These are phyloP conservation scores for Solen grandis DNA, from an alignment of 1,140 invertebrate genomes.

Conservation along the genomic window DNA sequence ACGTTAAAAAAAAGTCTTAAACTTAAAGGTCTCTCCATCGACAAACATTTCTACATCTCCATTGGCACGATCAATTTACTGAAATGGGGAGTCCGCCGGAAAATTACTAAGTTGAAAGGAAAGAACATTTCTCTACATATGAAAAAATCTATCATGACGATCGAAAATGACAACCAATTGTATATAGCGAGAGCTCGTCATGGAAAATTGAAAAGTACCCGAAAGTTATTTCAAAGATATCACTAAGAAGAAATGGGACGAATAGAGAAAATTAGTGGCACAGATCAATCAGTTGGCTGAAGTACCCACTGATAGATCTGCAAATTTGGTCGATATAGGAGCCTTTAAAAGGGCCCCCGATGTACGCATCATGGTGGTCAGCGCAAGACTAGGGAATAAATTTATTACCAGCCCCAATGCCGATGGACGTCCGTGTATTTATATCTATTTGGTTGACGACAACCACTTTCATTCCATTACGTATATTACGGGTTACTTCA, in stretches of 20 bases:
- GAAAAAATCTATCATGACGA: too few species aligned
- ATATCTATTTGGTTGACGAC: constrained; percentile 23
- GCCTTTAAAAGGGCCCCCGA: constrained; percentile 13
- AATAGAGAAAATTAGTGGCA: constrained; percentile 3
- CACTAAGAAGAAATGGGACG: too few species aligned
- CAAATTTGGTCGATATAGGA: neutral
- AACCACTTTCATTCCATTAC: constrained; percentile 28
- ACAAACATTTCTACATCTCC: too few species aligned
- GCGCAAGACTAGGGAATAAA: constrained; percentile 4
- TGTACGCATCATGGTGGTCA: constrained; percentile 31
- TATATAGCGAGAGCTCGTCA: too few species aligned
- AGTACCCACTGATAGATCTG: constrained; percentile 14
- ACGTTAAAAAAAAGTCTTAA: too few species aligned
- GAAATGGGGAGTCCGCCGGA: too few species aligned
- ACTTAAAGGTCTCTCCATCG: too few species aligned
- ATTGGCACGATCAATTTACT: too few species aligned
- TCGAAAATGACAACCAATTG: constrained; percentile 12
- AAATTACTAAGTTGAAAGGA: too few species aligned
- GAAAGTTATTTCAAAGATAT: too few species aligned
- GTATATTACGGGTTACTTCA: constrained; percentile 22
- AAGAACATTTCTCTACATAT: too few species aligned
- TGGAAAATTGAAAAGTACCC: too few species aligned
- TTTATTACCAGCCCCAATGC: constrained; percentile 9
- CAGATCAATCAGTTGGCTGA: neutral
- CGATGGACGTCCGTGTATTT: constrained; percentile 20